Evolutionary conservation across 2,113 vertebrate genomes (phyloP), one percentile per base, ranked within the genome.

Genomic region (Hemibagrus wyckioides): DNA sequence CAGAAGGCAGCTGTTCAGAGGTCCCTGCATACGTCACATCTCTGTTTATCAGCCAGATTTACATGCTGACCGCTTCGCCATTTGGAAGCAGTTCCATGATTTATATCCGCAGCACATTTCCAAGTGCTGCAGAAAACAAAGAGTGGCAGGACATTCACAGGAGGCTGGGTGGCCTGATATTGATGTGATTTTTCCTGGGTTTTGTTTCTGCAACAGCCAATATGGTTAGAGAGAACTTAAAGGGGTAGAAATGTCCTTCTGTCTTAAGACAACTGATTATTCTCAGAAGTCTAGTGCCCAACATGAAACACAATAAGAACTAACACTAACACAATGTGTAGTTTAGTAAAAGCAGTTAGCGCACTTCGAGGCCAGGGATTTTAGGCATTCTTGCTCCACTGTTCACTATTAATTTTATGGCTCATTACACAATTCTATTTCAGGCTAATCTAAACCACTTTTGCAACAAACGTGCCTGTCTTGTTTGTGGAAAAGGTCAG

Each of bases 31-130:
- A 89, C 73, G 73, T 89, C 67, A 77, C 80, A 25, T 23, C 85
- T 84, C 11, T 88, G 90, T 88, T 91, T 88, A 91, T 88, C 69
- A 81, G 82, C 48, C 81, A 86, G 57, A 91, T 89, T 89, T 89
- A 87, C 84, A 86, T 71, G 84, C 84, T 82, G 82, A 91, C 88
- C 48, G 86, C 44, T 61, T 57, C n/a, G 48, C 84, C 81, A 85
- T 89, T 89, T 91, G 86, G 85, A 89, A 91, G 73, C 85, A 73
- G 79, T 85, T 85, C 63, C 71, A 61, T 25, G 36, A 89, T 89
- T 91, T 82, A 88, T 84, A 48, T 88, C 77, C n/a, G 8, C 30
- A 76, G 86, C 85, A 71, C 69, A 63, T 88, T 88, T 86, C 77
- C 65, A 88, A 88, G 85, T 63, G 69, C 69, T 82, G 76, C 36